Base-by-base conservation (phyloP, 2,888 invertebrate genomes). In the Adelphocoris suturalis region DNA sequence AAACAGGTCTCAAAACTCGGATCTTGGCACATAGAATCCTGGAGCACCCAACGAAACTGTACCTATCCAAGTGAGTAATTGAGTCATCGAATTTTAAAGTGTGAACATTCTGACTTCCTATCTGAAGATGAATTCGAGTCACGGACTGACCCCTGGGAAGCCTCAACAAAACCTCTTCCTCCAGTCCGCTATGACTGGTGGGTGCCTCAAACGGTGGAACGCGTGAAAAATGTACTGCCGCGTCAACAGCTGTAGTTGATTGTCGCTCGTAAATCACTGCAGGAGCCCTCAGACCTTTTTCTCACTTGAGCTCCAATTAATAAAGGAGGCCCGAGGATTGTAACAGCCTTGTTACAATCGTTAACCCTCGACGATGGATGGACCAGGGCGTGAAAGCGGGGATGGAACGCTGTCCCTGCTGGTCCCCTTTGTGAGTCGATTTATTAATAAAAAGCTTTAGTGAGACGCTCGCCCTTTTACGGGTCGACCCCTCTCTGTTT, bases 171-270 rank as follows among this genome's bases (percentile, higher is more conserved):
- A 68, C n/a, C n/a, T 23, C 12, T n/a, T 68, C 68, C 27, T 16
- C 19, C 57, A 57, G 57, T n/a, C 57, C 57, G 57, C 68, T 19
- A 9, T 23, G 68, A 68, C 68, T 68, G 68, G 68, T 68, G 23
- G 23, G 68, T 68, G 68, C 68, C 68, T 23, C 23, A 68, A 68
- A 19, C 19, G 23, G 19, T 13, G 88, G 28, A 37, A 37, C 37
- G 37, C 37, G 80, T 88, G 88, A 88, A 88, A 88, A 88, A 88
- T 80, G 88, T 78, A 78, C 88, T 47, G 47, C 23, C 48, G 37
- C 80, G 78, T 88, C 88, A 88, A 89, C 89, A 89, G 89, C 55
- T 89, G 89, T 89, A 89, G 89, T 89, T 89, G 89, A 89, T 89
- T 19, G 89, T 89, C 82, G 19, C 75, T 82, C 19, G 82, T 89